Conservation (phyloP, 30 jellyfish, hydroid and myxozoan species). For the Hydractinia symbiolongicarpus region DNA sequence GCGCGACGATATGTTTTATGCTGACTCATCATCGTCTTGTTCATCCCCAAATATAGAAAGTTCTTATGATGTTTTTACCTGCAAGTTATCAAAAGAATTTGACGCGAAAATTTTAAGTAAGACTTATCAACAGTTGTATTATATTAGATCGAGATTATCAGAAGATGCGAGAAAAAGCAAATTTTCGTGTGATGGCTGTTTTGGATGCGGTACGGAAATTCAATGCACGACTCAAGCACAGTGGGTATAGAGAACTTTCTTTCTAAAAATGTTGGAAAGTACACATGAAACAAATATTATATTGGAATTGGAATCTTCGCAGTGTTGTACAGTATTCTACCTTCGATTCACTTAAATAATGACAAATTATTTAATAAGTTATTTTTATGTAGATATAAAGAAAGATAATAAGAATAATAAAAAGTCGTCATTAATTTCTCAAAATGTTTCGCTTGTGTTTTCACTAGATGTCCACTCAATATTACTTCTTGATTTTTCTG, state of each 20-base stretch:
- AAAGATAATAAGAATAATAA: too few species aligned
- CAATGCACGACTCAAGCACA: slow-evolving; percentile 4
- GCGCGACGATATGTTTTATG: slow-evolving; percentile 11
- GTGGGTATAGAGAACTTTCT: not conserved
- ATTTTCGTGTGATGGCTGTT: slow-evolving; percentile 35
- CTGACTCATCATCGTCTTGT: slow-evolving; percentile 4
- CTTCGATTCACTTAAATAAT: too few species aligned
- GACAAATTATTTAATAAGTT: too few species aligned
- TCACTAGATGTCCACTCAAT: too few species aligned
- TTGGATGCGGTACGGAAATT: slow-evolving; percentile 23
- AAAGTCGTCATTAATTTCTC: too few species aligned
- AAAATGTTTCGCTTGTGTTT: too few species aligned
- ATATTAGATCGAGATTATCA: slow-evolving; percentile 23
- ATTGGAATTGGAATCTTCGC: too few species aligned
- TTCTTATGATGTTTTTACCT: not conserved
- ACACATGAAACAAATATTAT: too few species aligned
- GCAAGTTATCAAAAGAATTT: slow-evolving; percentile 12
- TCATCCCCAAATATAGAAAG: not conserved
- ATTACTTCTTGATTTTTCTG: too few species aligned
- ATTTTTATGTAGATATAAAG: too few species aligned
- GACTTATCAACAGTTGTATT: slow-evolving; percentile 24
- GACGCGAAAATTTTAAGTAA: not conserved
- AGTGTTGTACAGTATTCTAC: too few species aligned
- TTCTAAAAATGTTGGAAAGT: too few species aligned
- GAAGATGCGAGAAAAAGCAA: slow-evolving; percentile 13